phyloP scores from a whole-genome alignment of 2,797 vertebrate genomes.

The Eulemur coronatus region DNA sequence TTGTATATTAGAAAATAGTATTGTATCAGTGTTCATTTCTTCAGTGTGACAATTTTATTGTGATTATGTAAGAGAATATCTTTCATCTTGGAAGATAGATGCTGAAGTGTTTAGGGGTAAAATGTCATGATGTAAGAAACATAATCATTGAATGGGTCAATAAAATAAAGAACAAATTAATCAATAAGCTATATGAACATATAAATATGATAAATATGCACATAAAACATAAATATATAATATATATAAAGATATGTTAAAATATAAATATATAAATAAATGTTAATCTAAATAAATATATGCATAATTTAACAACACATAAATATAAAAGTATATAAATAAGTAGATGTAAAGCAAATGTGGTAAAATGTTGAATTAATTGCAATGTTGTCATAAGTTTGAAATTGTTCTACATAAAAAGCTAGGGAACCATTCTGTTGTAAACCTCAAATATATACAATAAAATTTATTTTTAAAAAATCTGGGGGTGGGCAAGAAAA shows the following conservation, averaged over 20 bases:
- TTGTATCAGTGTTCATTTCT: background rate
- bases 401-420: background rate
- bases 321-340: background rate
- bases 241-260: background rate
- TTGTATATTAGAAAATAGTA: background rate
- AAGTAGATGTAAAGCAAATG: background rate
- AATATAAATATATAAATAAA: background rate
- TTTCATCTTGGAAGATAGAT: background rate
- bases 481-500: too few species aligned
- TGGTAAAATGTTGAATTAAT: background rate
- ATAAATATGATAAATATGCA: background rate
- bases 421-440: background rate
- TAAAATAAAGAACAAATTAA: background rate
- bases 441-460: background rate
- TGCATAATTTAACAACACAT: background rate
- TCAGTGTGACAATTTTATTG: background rate
- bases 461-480: background rate
- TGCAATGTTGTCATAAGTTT: background rate
- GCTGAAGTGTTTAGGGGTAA: background rate
- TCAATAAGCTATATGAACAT: background rate
- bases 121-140: background rate
- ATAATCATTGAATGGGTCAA: background rate
- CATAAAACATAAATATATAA: background rate
- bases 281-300: slow-evolving; percentile 26
- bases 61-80: background rate